A percentile compares a stretch with the other conserved stretches of the same genome.
Evolutionary conservation across 2,113 vertebrate genomes (phyloP).

Genomic region (Eurystomus gularis): DNA sequence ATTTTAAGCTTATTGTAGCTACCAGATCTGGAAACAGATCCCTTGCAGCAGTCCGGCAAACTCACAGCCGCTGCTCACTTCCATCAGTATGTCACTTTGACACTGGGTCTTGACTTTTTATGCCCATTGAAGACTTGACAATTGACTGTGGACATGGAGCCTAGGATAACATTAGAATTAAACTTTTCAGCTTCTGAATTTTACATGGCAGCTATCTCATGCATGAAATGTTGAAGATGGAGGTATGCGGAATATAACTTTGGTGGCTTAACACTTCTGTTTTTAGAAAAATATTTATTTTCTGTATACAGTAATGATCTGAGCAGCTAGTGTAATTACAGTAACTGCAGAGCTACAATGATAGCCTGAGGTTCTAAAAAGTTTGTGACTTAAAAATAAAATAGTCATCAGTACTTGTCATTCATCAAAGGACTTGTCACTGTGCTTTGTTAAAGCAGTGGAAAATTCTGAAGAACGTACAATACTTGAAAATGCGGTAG

Average conservation of each 20-base stretch:
- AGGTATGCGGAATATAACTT: neutral
- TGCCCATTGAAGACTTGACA: neutral
- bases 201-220: accelerated
- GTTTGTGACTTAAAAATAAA: neutral
- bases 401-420: neutral
- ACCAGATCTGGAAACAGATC: neutral
- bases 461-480: neutral
- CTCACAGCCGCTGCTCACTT: neutral
- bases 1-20: neutral
- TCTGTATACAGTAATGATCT: neutral
- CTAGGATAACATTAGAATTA: neutral
- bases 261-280: neutral
- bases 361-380: neutral
- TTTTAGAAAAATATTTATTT: neutral
- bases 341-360: neutral
- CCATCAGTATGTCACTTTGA: neutral
- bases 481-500: neutral
- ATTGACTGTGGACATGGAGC: neutral
- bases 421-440: neutral
- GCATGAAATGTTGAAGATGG: neutral
- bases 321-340: neutral
- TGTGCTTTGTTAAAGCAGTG: neutral
- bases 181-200: neutral
- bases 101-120: neutral
- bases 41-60: neutral